phyloP scores from a whole-genome alignment of 1,140 invertebrate species.

The Elymnias hypermnestra region DNA sequence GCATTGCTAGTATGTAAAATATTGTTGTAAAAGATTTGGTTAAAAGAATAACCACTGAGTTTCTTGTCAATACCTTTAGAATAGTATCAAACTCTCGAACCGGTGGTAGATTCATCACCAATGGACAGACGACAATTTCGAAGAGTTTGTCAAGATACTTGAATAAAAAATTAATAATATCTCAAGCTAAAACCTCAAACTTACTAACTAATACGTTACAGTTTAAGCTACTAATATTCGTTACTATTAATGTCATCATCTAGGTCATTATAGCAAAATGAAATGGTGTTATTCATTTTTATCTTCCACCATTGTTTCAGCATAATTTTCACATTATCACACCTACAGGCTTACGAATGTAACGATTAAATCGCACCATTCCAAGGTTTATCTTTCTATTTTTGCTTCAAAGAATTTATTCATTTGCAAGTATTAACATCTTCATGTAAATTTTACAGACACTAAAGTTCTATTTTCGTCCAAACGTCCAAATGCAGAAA shows the following conservation, averaged over 20 bases:
- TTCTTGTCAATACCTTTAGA: too few species aligned
- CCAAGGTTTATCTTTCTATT: constrained; percentile 16
- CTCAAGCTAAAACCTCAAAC: too few species aligned
- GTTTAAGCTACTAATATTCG: neutral
- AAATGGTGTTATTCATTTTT: constrained; percentile 48
- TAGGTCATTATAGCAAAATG: constrained; percentile 17
- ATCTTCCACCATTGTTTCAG: constrained; percentile 50
- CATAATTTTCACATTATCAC: constrained; percentile 58
- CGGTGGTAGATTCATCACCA: too few species aligned
- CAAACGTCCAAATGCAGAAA: too few species aligned
- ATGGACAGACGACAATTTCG: too few species aligned
- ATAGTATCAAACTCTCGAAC: too few species aligned
- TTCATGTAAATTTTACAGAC: neutral
- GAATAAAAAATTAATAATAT: too few species aligned
- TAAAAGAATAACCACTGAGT: too few species aligned
- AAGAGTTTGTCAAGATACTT: too few species aligned
- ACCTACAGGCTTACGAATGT: constrained; percentile 41
- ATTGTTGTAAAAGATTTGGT: too few species aligned
- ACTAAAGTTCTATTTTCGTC: neutral
- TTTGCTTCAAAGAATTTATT: constrained; percentile 6
- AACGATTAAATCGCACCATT: constrained; percentile 59
- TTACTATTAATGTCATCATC: constrained; percentile 5
- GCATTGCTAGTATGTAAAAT: too few species aligned
- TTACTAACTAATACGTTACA: constrained; percentile 4
- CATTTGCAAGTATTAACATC: constrained; percentile 1